Evolutionary conservation across 2,888 invertebrate species (phyloP), one percentile per base, ranked within the genome.

Genomic region (Tigriopus californicus): DNA sequence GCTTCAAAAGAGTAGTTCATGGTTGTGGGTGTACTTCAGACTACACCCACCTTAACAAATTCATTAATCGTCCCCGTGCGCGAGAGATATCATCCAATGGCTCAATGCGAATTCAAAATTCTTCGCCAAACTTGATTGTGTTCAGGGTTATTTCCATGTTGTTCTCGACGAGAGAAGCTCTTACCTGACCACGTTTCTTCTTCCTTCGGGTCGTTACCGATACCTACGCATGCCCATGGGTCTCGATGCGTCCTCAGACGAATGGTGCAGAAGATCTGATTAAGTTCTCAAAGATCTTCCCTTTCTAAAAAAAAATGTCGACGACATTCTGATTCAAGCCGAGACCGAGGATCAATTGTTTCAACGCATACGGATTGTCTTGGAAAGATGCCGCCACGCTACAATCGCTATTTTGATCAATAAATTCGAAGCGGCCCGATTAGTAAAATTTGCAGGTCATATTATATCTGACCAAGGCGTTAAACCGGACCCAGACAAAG

Each of bases 181-280:
- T 12, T 24, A 24, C 20, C n/a, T 54, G 33, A 54, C 54, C 33
- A 54, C 54, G 8, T 40, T 54, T 11, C 40, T 54, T 15, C 24
- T 40, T 3, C 13, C 8, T n/a, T n/a, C 13, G 2, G 54, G 54
- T 5, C 24, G 41, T 33, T 33, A 24, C 8, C 3, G 40, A 54
- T 54, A 24, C n/a, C 15, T 33, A 5, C 22, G 54, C 5, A 40
- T 40, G 13, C 54, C 54, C 4, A 54, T 54, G 54, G 54, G 54
- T 5, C 33, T 54, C 5, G 33, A 54, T n/a, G 54, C 54, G 13
- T 33, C 33, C 8, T 24, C 33, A 24, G 54, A 54, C n/a, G 54
- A 54, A 54, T 54, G 40, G 24, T 54, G 54, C 33, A n/a, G 18
- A n/a, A 20, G 51, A 51, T 18, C 18, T 22, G 51, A 51, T 10